Evolutionary conservation across 2,888 invertebrate species (phyloP).

Genomic region (Lepidocyrtoides sp.): DNA sequence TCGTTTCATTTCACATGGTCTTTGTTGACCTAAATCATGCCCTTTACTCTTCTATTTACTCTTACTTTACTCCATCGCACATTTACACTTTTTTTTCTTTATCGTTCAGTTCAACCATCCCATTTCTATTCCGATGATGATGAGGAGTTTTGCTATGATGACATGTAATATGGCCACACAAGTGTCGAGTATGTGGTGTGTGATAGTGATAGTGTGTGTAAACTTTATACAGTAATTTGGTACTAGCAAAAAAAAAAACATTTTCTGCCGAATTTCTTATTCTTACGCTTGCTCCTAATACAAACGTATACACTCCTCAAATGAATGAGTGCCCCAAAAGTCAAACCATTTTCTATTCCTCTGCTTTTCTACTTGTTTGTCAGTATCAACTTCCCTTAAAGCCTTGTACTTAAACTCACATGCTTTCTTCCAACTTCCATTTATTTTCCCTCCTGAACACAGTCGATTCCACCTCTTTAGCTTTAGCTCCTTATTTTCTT

Average conservation of each 20-base stretch:
- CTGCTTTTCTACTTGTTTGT: not conserved
- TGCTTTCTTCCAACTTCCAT: not conserved
- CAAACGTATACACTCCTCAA: not conserved
- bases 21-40: conserved; percentile 48
- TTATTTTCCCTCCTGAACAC: not conserved
- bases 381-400: not conserved
- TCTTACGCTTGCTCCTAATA: too few species aligned
- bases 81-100: not conserved
- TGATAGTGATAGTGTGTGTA: not conserved
- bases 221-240: conserved; percentile 13
- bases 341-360: not conserved
- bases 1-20: not conserved
- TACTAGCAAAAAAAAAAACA: too few species aligned
- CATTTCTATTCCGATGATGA: not conserved
- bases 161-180: conserved; percentile 17
- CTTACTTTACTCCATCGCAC: not conserved
- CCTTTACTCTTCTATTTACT: not conserved
- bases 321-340: conserved; percentile 23
- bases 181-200: not conserved
- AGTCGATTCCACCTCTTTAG: not conserved
- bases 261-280: too few species aligned
- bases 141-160: not conserved
- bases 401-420: not conserved
- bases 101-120: not conserved
- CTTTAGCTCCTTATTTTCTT: conserved; percentile 50